A percentile compares a stretch with the other conserved stretches of the same genome.
Evolutionary conservation across 2,888 invertebrate genomes (phyloP).

Genomic region (Pyrgus malvae): DNA sequence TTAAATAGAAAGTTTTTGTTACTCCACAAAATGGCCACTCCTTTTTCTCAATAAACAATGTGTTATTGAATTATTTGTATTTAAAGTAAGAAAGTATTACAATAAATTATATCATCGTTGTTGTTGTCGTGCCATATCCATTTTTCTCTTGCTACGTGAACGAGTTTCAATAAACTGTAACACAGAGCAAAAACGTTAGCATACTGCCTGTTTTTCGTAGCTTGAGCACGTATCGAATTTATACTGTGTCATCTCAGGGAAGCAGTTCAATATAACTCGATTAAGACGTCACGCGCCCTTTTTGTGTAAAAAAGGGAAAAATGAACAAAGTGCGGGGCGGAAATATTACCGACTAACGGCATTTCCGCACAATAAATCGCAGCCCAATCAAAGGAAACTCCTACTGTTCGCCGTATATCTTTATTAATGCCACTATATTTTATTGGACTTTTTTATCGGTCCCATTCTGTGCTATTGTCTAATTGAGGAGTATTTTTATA

Average conservation of each 20-base stretch:
- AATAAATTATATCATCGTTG: no score
- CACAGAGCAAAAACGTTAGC: not conserved
- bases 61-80: no score
- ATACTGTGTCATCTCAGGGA: conserved; percentile 27
- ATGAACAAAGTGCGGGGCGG: conserved; percentile 74
- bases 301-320: conserved; percentile 79
- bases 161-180: conserved; percentile 4
- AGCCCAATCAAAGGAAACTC: conserved; percentile 79
- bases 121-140: no score
- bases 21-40: no score
- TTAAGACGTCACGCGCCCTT: conserved; percentile 80
- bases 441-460: conserved; percentile 74
- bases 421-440: conserved; percentile 79
- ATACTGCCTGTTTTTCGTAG: conserved; percentile 2
- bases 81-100: no score
- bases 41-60: no score
- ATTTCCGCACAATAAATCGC: conserved; percentile 82
- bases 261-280: conserved; percentile 50
- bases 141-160: not conserved
- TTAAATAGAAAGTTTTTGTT: no score
- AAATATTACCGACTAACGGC: conserved; percentile 81
- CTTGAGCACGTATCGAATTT: not conserved
- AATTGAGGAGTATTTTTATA: conserved; percentile 51
- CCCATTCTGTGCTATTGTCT: conserved; percentile 66
- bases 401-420: conserved; percentile 68